Conservation (phyloP, 1,140 invertebrate genomes). For the Polypedilum vanderplanki region DNA sequence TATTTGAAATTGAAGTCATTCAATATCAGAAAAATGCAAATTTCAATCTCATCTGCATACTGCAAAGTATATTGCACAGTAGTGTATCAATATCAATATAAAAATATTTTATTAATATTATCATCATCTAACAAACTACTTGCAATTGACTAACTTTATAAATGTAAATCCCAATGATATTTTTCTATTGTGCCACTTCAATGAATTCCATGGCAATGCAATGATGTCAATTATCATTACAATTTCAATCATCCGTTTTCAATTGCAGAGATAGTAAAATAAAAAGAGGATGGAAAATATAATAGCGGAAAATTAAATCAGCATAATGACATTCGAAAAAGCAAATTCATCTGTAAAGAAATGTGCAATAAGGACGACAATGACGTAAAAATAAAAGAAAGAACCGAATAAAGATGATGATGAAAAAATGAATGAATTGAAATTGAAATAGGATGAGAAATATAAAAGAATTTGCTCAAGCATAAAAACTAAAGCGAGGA, state of each 20-base stretch:
- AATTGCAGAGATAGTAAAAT: neutral
- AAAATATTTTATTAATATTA: neutral
- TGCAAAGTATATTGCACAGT: no score
- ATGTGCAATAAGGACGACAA: neutral
- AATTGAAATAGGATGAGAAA: neutral
- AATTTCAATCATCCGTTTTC: conserved; percentile 4
- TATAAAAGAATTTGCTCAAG: neutral
- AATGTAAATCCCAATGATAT: neutral
- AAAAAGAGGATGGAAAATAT: neutral
- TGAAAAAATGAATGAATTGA: neutral
- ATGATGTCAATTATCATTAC: conserved; percentile 7
- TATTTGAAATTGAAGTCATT: no score
- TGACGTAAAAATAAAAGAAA: neutral
- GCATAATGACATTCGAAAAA: neutral
- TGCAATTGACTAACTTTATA: neutral
- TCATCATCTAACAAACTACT: conserved; percentile 5
- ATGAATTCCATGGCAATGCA: neutral
- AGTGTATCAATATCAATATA: no score
- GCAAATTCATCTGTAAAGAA: neutral
- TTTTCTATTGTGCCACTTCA: neutral
- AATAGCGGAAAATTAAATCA: conserved; percentile 16
- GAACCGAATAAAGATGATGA: neutral
- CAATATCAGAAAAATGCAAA: no score
- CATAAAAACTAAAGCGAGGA: no score
- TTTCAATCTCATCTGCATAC: no score